Conservation (phyloP, 2,113 vertebrate genomes). For the Vidua macroura region DNA sequence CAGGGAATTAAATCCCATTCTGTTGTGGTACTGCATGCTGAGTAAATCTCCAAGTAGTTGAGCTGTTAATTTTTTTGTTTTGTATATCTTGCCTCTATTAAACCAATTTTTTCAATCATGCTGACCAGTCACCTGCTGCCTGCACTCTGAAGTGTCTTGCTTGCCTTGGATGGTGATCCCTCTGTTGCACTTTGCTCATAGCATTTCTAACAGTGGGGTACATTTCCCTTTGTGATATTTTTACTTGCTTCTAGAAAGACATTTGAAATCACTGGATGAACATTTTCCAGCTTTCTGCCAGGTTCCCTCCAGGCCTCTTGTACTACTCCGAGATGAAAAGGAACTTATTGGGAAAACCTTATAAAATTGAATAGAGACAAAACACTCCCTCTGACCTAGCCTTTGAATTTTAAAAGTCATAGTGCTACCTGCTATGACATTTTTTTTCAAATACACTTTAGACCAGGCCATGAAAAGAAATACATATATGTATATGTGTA, state of each 20-base stretch:
- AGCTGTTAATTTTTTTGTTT: conserved; percentile 18
- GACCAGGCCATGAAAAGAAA: neutral
- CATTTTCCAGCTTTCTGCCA: neutral
- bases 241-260: conserved; percentile 12
- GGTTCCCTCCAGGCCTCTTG: neutral
- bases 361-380: neutral
- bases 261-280: neutral
- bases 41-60: neutral
- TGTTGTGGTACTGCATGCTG: neutral
- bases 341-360: neutral
- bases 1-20: neutral
- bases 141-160: neutral
- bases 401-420: neutral
- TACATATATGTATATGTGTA: neutral
- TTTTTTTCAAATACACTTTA: neutral
- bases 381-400: neutral
- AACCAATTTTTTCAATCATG: neutral
- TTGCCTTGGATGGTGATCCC: neutral
- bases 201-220: neutral
- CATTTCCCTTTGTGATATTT: neutral
- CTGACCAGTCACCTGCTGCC: neutral
- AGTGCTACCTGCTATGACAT: neutral
- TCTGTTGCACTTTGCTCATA: neutral
- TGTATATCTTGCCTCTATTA: neutral
- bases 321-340: neutral